Evolutionary conservation across 2,797 vertebrate species (phyloP).

Genomic region (Sebastes hopkinsi): DNA sequence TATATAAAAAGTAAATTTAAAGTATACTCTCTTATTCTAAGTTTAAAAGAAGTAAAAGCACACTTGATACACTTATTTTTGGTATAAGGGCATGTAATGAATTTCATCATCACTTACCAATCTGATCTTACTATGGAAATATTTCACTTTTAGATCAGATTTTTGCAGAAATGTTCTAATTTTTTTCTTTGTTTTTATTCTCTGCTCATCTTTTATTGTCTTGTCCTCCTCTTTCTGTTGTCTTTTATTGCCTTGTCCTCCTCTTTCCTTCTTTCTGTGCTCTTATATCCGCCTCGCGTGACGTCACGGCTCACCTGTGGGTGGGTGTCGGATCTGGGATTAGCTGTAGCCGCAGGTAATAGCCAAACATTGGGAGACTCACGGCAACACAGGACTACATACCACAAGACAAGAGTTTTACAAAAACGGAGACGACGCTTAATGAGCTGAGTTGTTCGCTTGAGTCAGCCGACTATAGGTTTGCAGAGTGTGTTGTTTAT

Average conservation of each 20-base stretch:
- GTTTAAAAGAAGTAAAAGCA: too few species aligned
- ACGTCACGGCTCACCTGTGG: slow-evolving; percentile 82
- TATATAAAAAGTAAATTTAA: too few species aligned
- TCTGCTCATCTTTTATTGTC: background rate
- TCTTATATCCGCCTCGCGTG: slow-evolving; percentile 58
- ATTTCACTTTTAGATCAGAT: background rate
- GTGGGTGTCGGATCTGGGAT: slow-evolving; percentile 71
- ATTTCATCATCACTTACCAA: background rate
- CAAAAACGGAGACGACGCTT: slow-evolving; percentile 1
- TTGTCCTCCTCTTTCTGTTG: background rate
- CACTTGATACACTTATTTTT: too few species aligned
- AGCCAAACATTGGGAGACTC: slow-evolving; percentile 66
- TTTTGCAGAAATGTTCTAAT: background rate
- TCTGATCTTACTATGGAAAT: background rate
- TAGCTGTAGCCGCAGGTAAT: slow-evolving; percentile 85
- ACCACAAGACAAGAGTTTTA: background rate
- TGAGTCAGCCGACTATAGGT: background rate
- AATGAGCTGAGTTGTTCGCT: background rate
- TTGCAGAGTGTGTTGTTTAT: background rate
- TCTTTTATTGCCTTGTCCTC: background rate
- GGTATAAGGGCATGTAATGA: background rate
- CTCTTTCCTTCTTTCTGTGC: background rate
- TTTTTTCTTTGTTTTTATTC: background rate
- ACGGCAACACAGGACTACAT: slow-evolving; percentile 1
- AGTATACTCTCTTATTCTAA: too few species aligned